Evolutionary conservation across 2,113 vertebrate genomes (phyloP).

Genomic region (Hippocampus comes): DNA sequence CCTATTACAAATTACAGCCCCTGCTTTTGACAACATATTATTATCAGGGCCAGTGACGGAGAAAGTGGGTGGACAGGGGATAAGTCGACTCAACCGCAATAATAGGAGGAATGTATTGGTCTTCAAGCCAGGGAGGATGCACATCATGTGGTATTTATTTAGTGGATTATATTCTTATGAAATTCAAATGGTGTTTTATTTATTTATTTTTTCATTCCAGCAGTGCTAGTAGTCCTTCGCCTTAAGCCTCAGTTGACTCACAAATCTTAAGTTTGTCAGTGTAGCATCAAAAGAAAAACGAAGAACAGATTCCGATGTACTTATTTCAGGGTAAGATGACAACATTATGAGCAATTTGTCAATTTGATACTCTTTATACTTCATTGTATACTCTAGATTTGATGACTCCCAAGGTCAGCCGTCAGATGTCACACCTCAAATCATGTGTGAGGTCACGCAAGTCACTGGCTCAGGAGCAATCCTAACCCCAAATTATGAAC

Average conservation of each 20-base stretch:
- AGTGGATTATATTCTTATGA: neutral
- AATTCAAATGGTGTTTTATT: neutral
- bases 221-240: neutral
- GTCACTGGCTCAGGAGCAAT: neutral
- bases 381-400: neutral
- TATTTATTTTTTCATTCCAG: neutral
- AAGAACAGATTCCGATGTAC: neutral
- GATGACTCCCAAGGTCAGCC: neutral
- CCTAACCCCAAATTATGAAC: neutral
- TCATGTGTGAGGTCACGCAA: neutral
- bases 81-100: constrained; percentile 24
- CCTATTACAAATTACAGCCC: constrained; percentile 42
- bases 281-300: neutral
- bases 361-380: no score
- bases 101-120: constrained; percentile 8
- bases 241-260: neutral
- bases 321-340: neutral
- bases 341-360: neutral
- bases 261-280: neutral
- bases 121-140: constrained; percentile 6
- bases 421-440: neutral
- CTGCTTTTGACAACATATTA: constrained; percentile 43
- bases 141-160: neutral
- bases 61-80: constrained; percentile 15
- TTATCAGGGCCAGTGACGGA: constrained; percentile 39